Evolutionary conservation across 2,113 vertebrate species (phyloP), one percentile per base, ranked within the genome.

Genomic region (Amia ocellicauda): DNA sequence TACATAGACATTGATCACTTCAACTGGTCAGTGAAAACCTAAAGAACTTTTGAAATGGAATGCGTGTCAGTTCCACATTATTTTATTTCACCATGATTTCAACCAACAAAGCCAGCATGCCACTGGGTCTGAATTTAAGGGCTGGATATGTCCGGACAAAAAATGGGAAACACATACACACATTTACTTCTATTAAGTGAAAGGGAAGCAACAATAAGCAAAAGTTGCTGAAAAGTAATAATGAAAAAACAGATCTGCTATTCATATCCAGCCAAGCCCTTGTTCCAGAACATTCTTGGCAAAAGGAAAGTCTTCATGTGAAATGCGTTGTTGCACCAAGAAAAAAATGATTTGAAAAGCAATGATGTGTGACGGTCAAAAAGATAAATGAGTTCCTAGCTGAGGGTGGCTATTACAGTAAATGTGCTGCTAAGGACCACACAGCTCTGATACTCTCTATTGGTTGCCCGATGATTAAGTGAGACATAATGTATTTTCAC

Each of bases 361-460:
- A 57, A 66, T 79, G 65, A 41, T 74, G 79, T 70, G 79, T 78
- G 79, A 73, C 76, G 62, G 79, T 80, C 78, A 82, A 67, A 76
- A 74, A 80, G 78, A 86, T 76, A 80, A 83, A 75, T 80, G 84
- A 78, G 77, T 83, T 83, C 82, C 81, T 77, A 67, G 28, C 60
- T 56, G 49, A 66, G 63, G 68, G 68, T 69, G 60, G 55, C 74
- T 69, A 27, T 72, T 16, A 9, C 29, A 27, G 76, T 43, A 60
- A 67, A 66, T 56, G 47, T 60, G 61, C 68, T 29, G 69, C 63
- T 24, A 20, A 40, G 72, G 88, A 88, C 86, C 88, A 89, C 88
- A 89, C 88, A 84, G 74, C 73, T 69, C 60, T 78, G 78, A 74
- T 72, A 56, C 72, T 72, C 63, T 79, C 73, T 78, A 72, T 64